phyloP scores from a whole-genome alignment of 2,888 invertebrate genomes.

The Idaea dimidiata region DNA sequence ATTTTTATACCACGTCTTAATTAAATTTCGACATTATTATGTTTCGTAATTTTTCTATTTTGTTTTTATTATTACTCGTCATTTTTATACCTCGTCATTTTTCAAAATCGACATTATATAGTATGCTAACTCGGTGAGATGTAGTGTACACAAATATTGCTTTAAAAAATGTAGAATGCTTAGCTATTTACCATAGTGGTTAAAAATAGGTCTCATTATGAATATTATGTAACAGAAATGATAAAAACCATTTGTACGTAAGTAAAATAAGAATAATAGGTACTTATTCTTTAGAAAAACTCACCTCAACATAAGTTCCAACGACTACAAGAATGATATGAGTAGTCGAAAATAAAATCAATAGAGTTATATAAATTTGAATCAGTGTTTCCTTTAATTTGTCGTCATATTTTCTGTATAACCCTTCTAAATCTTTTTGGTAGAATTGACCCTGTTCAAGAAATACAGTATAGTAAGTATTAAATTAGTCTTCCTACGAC shows the following conservation, averaged over 20 bases:
- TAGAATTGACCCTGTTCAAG: constrained; percentile 87
- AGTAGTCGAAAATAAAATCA: constrained; percentile 82
- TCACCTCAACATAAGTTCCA: constrained; percentile 66
- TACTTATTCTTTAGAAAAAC: constrained; percentile 17
- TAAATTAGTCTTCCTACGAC: too few relatives aligned
- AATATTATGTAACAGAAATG: too few relatives aligned
- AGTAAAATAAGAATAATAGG: neutral
- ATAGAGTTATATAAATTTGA: constrained; percentile 86
- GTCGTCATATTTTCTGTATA: constrained; percentile 88
- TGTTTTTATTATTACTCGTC: too few relatives aligned
- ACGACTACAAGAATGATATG: constrained; percentile 82
- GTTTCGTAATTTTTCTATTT: too few relatives aligned
- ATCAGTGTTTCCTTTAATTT: constrained; percentile 89
- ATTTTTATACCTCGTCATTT: too few relatives aligned
- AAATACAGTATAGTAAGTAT: constrained; percentile 11
- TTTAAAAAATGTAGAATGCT: too few relatives aligned
- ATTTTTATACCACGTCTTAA: too few relatives aligned
- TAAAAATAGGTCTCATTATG: too few relatives aligned
- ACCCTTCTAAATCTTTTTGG: constrained; percentile 86
- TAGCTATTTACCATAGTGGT: too few relatives aligned
- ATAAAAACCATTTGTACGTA: neutral
- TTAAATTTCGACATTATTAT: too few relatives aligned
- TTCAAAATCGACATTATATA: too few relatives aligned
- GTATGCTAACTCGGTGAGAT: neutral
- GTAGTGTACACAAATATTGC: too few relatives aligned